Base-by-base conservation (phyloP, 2,888 invertebrate species). In the Caenorhabditis sp. region DNA sequence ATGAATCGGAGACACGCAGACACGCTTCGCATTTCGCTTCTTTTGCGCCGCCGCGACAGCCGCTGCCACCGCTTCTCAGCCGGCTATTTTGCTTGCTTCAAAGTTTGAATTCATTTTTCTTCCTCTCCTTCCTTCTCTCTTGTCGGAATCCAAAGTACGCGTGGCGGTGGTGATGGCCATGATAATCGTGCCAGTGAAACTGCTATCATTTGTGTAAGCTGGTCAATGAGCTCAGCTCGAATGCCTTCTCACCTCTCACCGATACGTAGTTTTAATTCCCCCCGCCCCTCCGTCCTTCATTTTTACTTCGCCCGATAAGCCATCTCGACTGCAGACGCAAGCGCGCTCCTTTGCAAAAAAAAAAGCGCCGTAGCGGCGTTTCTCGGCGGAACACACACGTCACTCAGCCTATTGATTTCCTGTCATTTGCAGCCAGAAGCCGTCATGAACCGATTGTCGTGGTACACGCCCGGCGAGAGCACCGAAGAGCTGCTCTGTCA, bases 401-500 rank as follows among this genome's bases (percentile, higher is more conserved):
- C n/a, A n/a, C n/a, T n/a, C n/a, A n/a, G n/a, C n/a, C n/a, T 32
- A 32, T 30, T 15, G 22, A 37, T 55, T 55, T 20, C 13, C 30
- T 11, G 22, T 46, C 22, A n/a, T 22, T 24, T 53, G 22, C 41
- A 8, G 39, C 7, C n/a, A n/a, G n/a, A 53, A 32, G 11, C 26
- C 26, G 9, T 3, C 13, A 86, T 88, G 86, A 84, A 87, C 75
- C 83, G 87, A 27, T 72, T 88, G 26, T 79, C 81, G 37, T 88
- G 87, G 87, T 89, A 88, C 73, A 82, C 84, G 30, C 80, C 84
- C 20, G 87, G 86, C 15, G 87, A 88, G 59, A 83, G 86, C 45
- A 87, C 86, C 81, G 88, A 88, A 66, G 88, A 88, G 43, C 80
- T 88, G 41, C 82, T 87, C 52, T 83, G 85, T 52, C 88, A 88